A percentile compares a stretch with the other conserved stretches of the same genome.
These are phyloP conservation scores for Nineta flava DNA, from an alignment of 2,888 invertebrate genomes.

Conservation along the genomic window DNA sequence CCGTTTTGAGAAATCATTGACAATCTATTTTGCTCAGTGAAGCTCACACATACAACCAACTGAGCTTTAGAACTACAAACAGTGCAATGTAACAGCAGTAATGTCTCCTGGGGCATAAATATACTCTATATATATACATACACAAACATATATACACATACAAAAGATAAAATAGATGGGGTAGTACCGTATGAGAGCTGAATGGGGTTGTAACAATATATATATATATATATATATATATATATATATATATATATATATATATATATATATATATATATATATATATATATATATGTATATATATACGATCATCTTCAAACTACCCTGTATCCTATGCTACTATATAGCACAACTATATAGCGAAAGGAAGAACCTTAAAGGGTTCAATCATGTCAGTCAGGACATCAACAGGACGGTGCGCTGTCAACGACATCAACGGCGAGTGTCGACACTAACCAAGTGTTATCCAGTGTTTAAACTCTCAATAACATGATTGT, in stretches of 20 bases:
- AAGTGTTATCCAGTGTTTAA: slow-evolving; percentile 4
- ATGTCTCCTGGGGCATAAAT: too few relatives aligned
- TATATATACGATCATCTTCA: too few relatives aligned
- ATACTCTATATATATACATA: too few relatives aligned
- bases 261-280: not conserved
- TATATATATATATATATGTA: not conserved
- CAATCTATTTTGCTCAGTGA: not conserved
- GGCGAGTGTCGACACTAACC: slow-evolving; percentile 2
- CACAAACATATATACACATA: too few relatives aligned
- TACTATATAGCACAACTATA: not conserved
- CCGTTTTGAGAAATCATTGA: not conserved
- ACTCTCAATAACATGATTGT: slow-evolving; percentile 1
- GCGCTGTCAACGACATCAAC: not conserved
- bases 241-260: not conserved
- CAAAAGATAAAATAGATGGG: too few relatives aligned
- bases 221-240: not conserved
- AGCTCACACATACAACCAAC: not conserved
- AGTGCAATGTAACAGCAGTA: too few relatives aligned
- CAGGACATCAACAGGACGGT: not conserved
- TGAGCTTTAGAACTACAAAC: not conserved
- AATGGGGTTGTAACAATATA: not conserved
- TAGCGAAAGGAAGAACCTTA: not conserved
- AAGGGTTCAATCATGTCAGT: not conserved
- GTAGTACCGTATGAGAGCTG: too few relatives aligned
- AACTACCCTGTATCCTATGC: too few relatives aligned